phyloP scores from a whole-genome alignment of 35 echinoderm and acorn worm species.

The Apostichopus parvimensis region DNA sequence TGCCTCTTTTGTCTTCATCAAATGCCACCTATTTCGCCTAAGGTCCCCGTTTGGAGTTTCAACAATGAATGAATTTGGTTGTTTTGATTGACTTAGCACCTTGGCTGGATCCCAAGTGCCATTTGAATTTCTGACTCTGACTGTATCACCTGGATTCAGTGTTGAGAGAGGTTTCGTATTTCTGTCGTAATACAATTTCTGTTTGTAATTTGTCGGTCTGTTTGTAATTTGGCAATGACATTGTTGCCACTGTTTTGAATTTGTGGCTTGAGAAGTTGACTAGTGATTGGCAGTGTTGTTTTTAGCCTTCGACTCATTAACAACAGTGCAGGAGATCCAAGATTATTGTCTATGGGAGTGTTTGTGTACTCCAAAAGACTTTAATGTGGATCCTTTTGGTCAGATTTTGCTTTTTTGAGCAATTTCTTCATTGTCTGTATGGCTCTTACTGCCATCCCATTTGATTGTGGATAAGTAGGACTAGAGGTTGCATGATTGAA shows the following conservation, averaged over 20 bases:
- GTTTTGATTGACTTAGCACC: neutral
- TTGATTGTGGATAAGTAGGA: constrained; percentile 65
- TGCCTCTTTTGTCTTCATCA: constrained; percentile 43
- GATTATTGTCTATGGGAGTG: constrained; percentile 44
- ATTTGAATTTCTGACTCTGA: neutral
- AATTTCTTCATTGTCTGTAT: constrained; percentile 48
- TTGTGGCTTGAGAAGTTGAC: neutral
- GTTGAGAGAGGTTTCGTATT: neutral
- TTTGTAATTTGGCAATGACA: neutral
- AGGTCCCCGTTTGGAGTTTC: constrained; percentile 3
- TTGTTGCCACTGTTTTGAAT: neutral
- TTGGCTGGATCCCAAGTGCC: constrained; percentile 22
- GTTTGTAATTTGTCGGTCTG: neutral
- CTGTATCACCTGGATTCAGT: constrained; percentile 16
- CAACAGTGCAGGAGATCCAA: constrained; percentile 48
- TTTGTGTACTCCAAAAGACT: constrained; percentile 20
- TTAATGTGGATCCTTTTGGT: constrained; percentile 43
- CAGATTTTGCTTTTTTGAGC: constrained; percentile 48
- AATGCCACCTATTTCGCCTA: constrained; percentile 13
- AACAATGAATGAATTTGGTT: constrained; percentile 11
- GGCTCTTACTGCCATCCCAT: constrained; percentile 67
- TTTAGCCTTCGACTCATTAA: constrained; percentile 27
- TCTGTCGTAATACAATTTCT: constrained; percentile 16
- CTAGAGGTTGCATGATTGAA: constrained; percentile 68
- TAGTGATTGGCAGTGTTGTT: constrained; percentile 30